phyloP scores from a whole-genome alignment of 2,888 invertebrate genomes.

The Polymixis flavicincta region DNA sequence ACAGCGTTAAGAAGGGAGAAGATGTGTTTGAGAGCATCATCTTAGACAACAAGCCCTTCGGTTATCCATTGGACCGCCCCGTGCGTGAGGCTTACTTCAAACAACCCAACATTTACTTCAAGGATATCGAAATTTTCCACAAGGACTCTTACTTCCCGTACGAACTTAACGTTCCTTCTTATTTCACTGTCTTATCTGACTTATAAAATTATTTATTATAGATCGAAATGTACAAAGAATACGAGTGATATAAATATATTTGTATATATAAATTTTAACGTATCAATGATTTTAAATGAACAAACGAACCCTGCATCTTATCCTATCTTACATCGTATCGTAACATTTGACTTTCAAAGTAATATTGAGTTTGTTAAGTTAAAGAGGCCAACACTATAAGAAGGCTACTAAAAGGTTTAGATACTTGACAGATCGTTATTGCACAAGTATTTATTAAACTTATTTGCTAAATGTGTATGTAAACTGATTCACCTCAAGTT shows the following conservation, averaged over 20 bases:
- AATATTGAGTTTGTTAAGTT: neutral
- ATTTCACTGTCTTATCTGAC: slow-evolving; percentile 50
- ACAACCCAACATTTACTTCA: slow-evolving; percentile 91
- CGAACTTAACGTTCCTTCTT: slow-evolving; percentile 73
- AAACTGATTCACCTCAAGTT: neutral
- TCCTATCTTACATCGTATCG: too few relatives aligned
- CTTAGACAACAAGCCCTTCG: slow-evolving; percentile 88
- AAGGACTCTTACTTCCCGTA: slow-evolving; percentile 80
- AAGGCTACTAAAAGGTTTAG: neutral
- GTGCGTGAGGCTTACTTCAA: slow-evolving; percentile 83
- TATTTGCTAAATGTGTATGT: neutral
- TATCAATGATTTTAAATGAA: slow-evolving; percentile 6
- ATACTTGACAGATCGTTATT: neutral
- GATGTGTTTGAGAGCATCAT: slow-evolving; percentile 75
- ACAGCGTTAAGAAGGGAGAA: slow-evolving; percentile 79
- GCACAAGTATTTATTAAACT: neutral
- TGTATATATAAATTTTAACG: slow-evolving; percentile 2
- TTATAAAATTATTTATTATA: slow-evolving; percentile 36
- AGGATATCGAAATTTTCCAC: slow-evolving; percentile 90
- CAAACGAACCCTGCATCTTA: neutral
- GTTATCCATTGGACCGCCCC: slow-evolving; percentile 91
- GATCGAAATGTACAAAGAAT: slow-evolving; percentile 46
- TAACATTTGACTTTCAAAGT: neutral
- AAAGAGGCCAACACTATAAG: too few relatives aligned
- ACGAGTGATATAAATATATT: slow-evolving; percentile 34